A percentile compares a stretch with the other conserved stretches of the same genome.
Conservation (phyloP, 2,888 invertebrate genomes). For the Cephus runcator region DNA sequence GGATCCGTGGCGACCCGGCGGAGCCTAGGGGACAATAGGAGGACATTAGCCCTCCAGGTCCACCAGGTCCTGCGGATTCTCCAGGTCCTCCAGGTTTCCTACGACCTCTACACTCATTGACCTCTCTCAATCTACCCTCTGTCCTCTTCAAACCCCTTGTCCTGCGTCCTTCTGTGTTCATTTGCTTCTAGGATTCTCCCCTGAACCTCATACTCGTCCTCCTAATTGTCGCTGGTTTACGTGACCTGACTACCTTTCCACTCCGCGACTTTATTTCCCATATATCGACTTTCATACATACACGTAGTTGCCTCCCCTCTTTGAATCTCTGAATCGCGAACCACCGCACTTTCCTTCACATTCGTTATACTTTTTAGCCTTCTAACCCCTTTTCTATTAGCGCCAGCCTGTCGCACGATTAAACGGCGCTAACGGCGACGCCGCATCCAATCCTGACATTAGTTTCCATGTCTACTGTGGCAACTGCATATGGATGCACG, state of each 20-base stretch:
- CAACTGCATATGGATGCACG: slow-evolving; percentile 15
- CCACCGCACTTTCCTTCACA: no score
- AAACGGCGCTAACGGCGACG: neutral
- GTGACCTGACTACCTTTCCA: slow-evolving; percentile 34
- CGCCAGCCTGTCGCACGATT: neutral
- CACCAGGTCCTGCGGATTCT: slow-evolving; percentile 5
- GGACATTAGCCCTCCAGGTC: slow-evolving; percentile 51
- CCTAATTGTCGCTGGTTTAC: slow-evolving; percentile 40
- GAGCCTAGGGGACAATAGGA: slow-evolving; percentile 52
- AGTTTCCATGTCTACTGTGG: neutral
- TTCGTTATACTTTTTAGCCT: no score
- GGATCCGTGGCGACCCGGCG: slow-evolving; percentile 44
- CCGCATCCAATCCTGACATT: neutral
- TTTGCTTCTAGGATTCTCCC: neutral
- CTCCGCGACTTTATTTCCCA: slow-evolving; percentile 20
- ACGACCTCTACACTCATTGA: neutral
- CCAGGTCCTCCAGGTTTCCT: slow-evolving; percentile 13
- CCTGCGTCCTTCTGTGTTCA: neutral
- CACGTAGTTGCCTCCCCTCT: neutral
- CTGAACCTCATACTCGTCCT: slow-evolving; percentile 14
- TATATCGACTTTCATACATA: neutral
- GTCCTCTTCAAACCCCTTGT: neutral
- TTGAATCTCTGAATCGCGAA: neutral
- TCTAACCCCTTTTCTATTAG: neutral
- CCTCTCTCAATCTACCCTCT: neutral